These are phyloP conservation scores for Euura lappo DNA, from an alignment of 1,140 invertebrate species.

Conservation along the genomic window DNA sequence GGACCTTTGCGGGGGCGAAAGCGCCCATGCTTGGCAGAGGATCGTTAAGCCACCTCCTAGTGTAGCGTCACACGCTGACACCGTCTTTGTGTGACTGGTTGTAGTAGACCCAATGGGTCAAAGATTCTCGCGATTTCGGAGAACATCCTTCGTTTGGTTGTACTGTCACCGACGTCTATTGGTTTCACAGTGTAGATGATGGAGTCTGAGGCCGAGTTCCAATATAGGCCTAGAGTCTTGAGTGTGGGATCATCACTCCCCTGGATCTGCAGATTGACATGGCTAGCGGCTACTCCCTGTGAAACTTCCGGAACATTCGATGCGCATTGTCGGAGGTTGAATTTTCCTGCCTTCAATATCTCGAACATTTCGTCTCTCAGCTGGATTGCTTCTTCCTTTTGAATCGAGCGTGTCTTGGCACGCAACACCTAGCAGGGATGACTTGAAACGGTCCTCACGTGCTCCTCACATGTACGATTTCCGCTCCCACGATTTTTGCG, in stretches of 20 bases:
- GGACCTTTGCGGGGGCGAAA: too few species aligned
- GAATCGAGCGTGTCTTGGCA: too few species aligned
- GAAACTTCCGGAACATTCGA: constrained; percentile 13
- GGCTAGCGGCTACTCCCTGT: neutral
- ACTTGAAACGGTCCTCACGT: too few species aligned
- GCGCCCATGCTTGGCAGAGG: too few species aligned
- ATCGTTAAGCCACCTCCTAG: too few species aligned
- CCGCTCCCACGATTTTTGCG: too few species aligned
- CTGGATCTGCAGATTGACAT: neutral
- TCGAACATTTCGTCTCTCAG: constrained; percentile 17
- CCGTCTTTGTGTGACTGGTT: too few species aligned
- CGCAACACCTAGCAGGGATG: too few species aligned
- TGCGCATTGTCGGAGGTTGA: constrained; percentile 23
- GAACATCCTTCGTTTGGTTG: constrained; percentile 13
- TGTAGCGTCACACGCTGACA: too few species aligned
- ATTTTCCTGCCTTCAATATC: constrained; percentile 17
- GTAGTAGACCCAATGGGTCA: constrained; percentile 24
- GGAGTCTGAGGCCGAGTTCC: constrained; percentile 9
- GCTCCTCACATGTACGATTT: too few species aligned
- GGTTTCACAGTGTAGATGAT: neutral
- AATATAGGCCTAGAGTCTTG: neutral
- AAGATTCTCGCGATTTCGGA: constrained; percentile 22
- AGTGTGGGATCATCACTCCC: neutral
- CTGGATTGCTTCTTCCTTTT: constrained; percentile 5
- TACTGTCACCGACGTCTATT: constrained; percentile 1